Base-by-base conservation (phyloP, 2,888 invertebrate species). In the Eupsilia transversa region DNA sequence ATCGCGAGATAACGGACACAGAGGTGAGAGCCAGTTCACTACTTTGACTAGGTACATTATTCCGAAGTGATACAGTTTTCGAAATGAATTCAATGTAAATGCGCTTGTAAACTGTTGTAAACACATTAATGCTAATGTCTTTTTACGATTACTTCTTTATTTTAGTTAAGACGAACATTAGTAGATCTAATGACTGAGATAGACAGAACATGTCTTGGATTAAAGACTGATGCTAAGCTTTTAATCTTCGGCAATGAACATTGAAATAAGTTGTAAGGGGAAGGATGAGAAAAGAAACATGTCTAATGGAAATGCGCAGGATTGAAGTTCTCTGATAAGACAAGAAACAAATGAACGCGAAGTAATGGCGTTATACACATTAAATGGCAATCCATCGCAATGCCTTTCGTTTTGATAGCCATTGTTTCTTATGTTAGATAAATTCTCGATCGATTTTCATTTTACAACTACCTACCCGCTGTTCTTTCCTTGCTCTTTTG, bases 1-100 rank as follows among this genome's bases (percentile, higher is more conserved):
- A 95, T 95, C 85, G 72, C 86, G 85, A 88, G 92, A 93, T 91
- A 90, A 84, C 85, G 71, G 80, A 72, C 33, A 57, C 74, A 69
- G 77, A 88, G 89, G 91, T 90, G 92, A 89, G 90, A 92, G 91
- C 82, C 83, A 72, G 68, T 84, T 82, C 60, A 76, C 27, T 79
- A 74, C 74, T 85, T 76, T 57, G 61, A 71, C 78, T 74, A 76
- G 14, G 80, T 69, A 78, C 65, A 83, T 80, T 72, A 79, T 67
- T 60, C 35, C 9, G 17, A 2, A 38, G 43, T 54, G 70, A 66
- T 82, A 82, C 77, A 70, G 43, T 59, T 77, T 82, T 77, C 30
- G 46, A 46, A 77, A 73, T 54, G 60, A 30, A 82, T 77, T 79
- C 61, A 66, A 77, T 77, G 87, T 59, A 60, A 82, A 79, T 76